phyloP scores from a whole-genome alignment of 2,888 invertebrate genomes.

The Pedicia rivosa region DNA sequence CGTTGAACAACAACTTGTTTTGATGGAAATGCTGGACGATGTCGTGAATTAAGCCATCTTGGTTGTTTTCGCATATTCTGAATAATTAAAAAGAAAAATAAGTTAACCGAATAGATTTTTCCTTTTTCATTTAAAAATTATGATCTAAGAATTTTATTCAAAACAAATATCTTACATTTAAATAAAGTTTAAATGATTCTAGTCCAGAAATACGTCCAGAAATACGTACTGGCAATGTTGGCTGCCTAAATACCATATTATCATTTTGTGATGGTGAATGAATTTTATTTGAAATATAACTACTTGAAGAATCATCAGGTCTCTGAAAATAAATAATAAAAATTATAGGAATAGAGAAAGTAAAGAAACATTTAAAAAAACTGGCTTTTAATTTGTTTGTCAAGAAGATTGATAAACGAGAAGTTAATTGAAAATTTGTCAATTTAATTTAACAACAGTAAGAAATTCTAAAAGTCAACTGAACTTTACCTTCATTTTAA shows the following conservation, averaged over 20 bases:
- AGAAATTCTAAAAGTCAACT: constrained; percentile 2
- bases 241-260: constrained; percentile 19
- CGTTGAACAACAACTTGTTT: constrained; percentile 58
- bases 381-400: too few relatives aligned
- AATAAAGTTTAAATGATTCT: constrained; percentile 21
- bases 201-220: constrained; percentile 20
- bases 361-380: too few relatives aligned
- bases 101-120: too few relatives aligned
- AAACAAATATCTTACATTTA: constrained; percentile 22
- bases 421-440: too few relatives aligned
- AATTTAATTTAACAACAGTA: not conserved
- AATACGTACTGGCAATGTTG: constrained; percentile 21
- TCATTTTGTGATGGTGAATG: constrained; percentile 12
- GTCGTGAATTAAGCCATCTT: constrained; percentile 7
- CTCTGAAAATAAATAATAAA: too few relatives aligned
- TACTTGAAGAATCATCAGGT: constrained; percentile 13
- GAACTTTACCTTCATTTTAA: constrained; percentile 17
- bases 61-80: too few relatives aligned
- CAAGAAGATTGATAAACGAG: too few relatives aligned
- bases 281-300: constrained; percentile 20
- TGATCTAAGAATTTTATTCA: too few relatives aligned
- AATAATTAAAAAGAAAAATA: too few relatives aligned
- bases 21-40: constrained; percentile 12
- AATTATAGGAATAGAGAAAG: too few relatives aligned
- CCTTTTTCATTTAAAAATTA: too few relatives aligned